phyloP scores from a whole-genome alignment of 2,888 invertebrate species.

The Oligia latruncula region DNA sequence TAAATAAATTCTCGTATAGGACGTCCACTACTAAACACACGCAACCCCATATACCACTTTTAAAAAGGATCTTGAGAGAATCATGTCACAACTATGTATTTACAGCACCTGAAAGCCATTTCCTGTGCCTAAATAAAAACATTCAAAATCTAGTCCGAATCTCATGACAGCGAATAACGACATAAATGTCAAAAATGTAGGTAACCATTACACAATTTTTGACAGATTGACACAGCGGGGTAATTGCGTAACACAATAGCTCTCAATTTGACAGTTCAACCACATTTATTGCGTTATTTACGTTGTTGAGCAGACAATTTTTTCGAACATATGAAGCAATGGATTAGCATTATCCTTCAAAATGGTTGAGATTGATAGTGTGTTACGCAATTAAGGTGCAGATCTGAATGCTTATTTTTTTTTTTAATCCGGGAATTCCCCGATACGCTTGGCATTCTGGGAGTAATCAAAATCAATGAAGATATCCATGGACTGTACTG shows the following conservation, averaged over 20 bases:
- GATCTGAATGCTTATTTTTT: background rate
- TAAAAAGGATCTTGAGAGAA: background rate
- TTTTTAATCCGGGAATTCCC: background rate
- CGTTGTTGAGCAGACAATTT: background rate
- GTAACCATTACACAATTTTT: background rate
- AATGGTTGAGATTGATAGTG: background rate
- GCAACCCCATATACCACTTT: background rate
- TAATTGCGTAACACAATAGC: too few species aligned
- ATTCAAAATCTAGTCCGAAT: background rate
- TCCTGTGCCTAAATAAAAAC: too few species aligned
- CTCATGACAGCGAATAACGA: background rate
- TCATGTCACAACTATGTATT: background rate
- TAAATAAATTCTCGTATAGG: constrained; percentile 8
- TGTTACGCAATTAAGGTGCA: background rate
- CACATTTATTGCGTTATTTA: background rate
- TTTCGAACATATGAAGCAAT: background rate
- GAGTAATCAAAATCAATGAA: background rate
- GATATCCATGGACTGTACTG: background rate
- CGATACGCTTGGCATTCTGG: background rate
- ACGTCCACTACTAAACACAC: constrained; percentile 1
- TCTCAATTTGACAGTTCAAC: background rate
- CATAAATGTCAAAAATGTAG: background rate
- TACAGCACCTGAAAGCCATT: background rate
- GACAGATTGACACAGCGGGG: background rate
- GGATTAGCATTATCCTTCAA: background rate